Base-by-base conservation (phyloP, 2,797 vertebrate genomes). In the Hafferia zeledoni region DNA sequence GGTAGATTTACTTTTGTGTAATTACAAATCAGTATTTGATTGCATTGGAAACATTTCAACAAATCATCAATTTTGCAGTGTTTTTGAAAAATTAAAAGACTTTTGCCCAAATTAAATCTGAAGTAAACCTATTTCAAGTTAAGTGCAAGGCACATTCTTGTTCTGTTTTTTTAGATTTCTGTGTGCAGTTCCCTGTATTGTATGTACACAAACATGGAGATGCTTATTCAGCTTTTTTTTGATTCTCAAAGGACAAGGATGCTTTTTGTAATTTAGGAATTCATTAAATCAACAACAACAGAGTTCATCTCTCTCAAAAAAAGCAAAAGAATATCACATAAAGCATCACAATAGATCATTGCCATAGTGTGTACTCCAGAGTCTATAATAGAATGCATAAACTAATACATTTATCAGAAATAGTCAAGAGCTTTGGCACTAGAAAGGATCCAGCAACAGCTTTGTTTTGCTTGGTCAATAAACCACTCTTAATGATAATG, bases 391-490 rank as follows among this genome's bases (percentile, higher is more conserved):
- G 13, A 83, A 47, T 24, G 59, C 47, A 90, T 24, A 70, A 76
- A 55, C 41, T 16, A 72, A 80, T 37, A 75, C 3, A 83, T 81
- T 85, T 55, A 39, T 83, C 86, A 87, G 43, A 57, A 80, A 57
- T 72, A 35, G 1, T 37, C n/a, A 1, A 3, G 30, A 35, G 65
- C 30, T 69, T 89, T 63, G 78, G 71, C 49, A 89, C 13, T 70
- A 85, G 59, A 87, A 93, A 83, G 30, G 9, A 80, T 16, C 13
- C 33, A 83, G 77, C 31, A 89, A 83, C 53, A 87, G 81, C 65
- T 95, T 94, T 86, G 44, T 87, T 93, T 95, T 72, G 25, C 72
- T 86, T 86, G 56, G 76, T 94, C 93, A 95, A 87, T 95, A 94
- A 93, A 93, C 61, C 82, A 75, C 57, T 89, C 75, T 87, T 93